phyloP scores from a whole-genome alignment of 2,888 invertebrate species.

The Clunio marinus region DNA sequence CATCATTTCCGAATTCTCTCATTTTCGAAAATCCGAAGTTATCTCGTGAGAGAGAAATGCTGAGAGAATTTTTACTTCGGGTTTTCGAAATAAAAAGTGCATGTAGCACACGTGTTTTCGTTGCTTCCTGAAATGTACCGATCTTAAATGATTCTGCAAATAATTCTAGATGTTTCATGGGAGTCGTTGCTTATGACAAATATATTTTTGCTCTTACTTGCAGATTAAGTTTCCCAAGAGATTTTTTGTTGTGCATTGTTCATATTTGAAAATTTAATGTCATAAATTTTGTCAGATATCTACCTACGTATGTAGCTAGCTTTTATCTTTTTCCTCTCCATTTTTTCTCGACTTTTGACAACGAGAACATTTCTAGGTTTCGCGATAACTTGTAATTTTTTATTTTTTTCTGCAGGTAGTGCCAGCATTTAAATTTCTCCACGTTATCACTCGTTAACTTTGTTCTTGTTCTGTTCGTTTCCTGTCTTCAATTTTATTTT shows the following conservation, averaged over 20 bases:
- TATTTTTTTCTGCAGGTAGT: constrained; percentile 35
- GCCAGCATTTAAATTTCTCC: constrained; percentile 29
- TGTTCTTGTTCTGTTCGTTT: constrained; percentile 16
- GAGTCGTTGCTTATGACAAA: too few relatives aligned
- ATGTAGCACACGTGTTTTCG: neutral
- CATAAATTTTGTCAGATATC: too few relatives aligned
- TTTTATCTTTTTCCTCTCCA: too few relatives aligned
- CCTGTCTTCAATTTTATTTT: constrained; percentile 33
- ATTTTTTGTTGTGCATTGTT: too few relatives aligned
- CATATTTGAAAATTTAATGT: too few relatives aligned
- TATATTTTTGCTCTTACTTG: too few relatives aligned
- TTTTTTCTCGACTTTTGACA: constrained; percentile 1
- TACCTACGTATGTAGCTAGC: too few relatives aligned
- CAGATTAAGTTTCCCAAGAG: too few relatives aligned
- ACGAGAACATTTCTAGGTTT: constrained; percentile 4
- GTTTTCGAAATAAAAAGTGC: neutral
- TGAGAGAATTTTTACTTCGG: neutral
- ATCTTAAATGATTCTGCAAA: too few relatives aligned
- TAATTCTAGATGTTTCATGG: too few relatives aligned
- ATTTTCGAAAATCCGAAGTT: neutral
- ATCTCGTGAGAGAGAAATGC: neutral
- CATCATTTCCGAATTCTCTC: neutral
- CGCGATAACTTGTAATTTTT: constrained; percentile 31
- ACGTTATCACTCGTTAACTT: constrained; percentile 32
- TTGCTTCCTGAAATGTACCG: too few relatives aligned